These are phyloP conservation scores for Uromys caudimaculatus DNA, from an alignment of 2,797 vertebrate genomes.

Conservation along the genomic window DNA sequence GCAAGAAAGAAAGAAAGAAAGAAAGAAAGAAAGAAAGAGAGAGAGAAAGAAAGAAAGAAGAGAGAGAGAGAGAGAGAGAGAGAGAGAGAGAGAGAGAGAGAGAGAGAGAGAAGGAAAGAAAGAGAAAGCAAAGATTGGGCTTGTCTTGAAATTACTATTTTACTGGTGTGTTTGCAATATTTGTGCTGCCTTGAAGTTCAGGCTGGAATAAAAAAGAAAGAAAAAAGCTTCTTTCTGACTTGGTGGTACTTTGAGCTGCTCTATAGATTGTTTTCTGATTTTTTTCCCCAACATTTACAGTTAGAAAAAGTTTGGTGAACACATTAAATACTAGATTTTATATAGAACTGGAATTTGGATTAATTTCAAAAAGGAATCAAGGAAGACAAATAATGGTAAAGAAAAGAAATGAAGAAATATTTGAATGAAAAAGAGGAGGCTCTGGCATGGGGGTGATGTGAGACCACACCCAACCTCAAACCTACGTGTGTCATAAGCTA, in stretches of 20 bases:
- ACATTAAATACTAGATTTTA: not conserved
- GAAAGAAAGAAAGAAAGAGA: no score
- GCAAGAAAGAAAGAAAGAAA: no score
- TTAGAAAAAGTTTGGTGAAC: not conserved
- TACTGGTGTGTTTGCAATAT: no score
- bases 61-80: no score
- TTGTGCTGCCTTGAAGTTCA: not conserved
- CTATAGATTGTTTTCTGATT: not conserved
- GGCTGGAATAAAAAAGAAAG: not conserved
- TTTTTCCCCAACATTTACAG: not conserved
- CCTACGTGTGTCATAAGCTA: not conserved
- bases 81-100: no score
- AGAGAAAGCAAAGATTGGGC: no score
- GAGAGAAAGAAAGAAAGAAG: no score
- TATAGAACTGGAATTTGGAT: not conserved
- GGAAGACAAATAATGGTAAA: not conserved
- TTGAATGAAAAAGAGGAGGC: not conserved
- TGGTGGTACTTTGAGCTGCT: not conserved
- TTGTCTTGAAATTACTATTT: not conserved
- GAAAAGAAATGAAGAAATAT: not conserved
- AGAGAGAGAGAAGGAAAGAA: no score
- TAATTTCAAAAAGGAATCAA: not conserved
- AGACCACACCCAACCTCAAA: not conserved
- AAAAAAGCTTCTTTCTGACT: not conserved
- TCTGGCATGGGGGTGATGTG: not conserved